Base-by-base conservation (phyloP, 2,797 vertebrate species). In the Esox lucius region DNA sequence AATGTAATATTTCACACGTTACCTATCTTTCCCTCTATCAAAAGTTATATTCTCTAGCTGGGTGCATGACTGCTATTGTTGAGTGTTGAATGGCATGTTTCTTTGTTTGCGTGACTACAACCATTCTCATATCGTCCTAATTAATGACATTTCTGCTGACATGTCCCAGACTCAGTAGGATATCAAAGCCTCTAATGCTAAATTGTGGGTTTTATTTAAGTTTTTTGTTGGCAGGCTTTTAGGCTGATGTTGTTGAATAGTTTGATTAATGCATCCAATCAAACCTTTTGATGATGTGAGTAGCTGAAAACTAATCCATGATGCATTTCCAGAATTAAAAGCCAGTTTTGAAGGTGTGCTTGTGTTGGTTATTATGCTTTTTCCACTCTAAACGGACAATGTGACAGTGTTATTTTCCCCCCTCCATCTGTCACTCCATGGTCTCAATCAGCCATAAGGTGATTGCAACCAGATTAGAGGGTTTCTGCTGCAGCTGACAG, bases 101-200 rank as follows among this genome's bases (percentile, higher is more conserved):
- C 6, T 24, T 22, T 24, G 56, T 61, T 24, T 24, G 73, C 75
- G 69, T 83, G 70, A 84, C 84, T 79, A 51, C 68, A 79, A 73
- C 74, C 72, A 53, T 72, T 71, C 70, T 39, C 64, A 24, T 24
- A 24, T 74, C 75, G 72, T 85, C 73, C 85, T 83, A 87, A 89
- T 87, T 88, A 86, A 84, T 83, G 75, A 77, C 80, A 84, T 88
- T 86, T 85, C 65, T 89, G 85, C 84, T 86, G 81, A 84, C 85
- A 80, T 85, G 68, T 78, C 73, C 28, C n/a, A 13, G 64, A 49
- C 70, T 73, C 75, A 42, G 77, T 73, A 22, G 12, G 79, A 80
- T 59, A 69, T 53, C 19, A 4, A 24, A 3, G 9, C 56, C 22
- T 22, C 8, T 1, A 5, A 59, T 59, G 3, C 56, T 24, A 11